Base-by-base conservation (phyloP, 2,888 invertebrate genomes). In the Noctuana brunneofusca region DNA sequence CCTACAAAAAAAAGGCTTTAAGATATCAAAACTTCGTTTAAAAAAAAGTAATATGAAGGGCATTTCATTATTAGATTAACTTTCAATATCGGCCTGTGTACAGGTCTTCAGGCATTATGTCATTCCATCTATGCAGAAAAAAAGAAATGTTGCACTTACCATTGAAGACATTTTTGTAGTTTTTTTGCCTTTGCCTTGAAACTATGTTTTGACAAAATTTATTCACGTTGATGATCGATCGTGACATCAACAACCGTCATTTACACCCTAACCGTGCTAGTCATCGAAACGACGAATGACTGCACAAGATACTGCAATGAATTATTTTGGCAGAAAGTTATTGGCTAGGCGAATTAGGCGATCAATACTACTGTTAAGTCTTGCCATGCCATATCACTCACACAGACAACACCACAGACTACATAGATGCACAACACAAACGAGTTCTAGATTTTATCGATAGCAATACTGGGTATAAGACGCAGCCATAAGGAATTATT, bases 181-280 rank as follows among this genome's bases (percentile, higher is more conserved):
- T 71, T 72, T 68, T 70, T 74, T 67, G 67, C 69, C 68, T 71
- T 66, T 32, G 22, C 46, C 35, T 69, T 55, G 71, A 70, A 68
- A 72, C 69, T 74, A 71, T 76, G 75, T 73, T 72, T 79, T 82
- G 83, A 84, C 81, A 81, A 82, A 73, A 79, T 81, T 84, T 78
- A 84, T 86, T 87, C 84, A 87, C 87, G 72, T 72, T 69, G 82
- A 83, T 75, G 75, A 76, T 78, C 79, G 80, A 85, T 83, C 79
- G 80, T 86, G 83, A 85, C 84, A 86, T 84, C 78, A 84, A 79
- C 72, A 64, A 65, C 57, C 63, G 52, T 66, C 64, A 64, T 49
- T 58, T 75, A 75, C 80, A 79, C 79, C 76, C 71, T 64, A 64
- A 64, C 14, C 49, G 14, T 58, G 43, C 46, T 56, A 63, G 65